Percentiles rank a stretch among this genome's conserved stretches.
Conservation (phyloP, 2,888 invertebrate genomes). For the Pammene fasciana region DNA sequence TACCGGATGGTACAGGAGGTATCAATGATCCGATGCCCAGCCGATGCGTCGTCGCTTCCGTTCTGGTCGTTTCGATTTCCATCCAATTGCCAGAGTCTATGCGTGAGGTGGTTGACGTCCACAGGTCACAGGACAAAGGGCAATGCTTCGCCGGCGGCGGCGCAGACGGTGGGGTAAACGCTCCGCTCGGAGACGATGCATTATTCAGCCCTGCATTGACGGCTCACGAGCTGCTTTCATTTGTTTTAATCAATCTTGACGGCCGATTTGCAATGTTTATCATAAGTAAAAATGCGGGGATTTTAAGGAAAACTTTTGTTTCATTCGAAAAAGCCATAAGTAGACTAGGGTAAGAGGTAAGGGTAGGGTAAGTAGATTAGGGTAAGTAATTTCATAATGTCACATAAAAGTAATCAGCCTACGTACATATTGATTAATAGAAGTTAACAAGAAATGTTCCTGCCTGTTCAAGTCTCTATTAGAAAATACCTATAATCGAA, state of each 20-base stretch:
- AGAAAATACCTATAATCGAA: no score
- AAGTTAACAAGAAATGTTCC: no score
- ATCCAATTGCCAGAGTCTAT: constrained; percentile 37
- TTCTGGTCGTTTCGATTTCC: constrained; percentile 31
- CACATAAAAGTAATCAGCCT: no score
- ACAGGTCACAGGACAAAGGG: constrained; percentile 43
- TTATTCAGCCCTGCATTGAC: constrained; percentile 72
- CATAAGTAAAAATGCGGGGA: constrained; percentile 16
- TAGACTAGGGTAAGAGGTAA: no score
- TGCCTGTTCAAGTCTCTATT: no score
- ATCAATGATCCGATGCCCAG: not conserved
- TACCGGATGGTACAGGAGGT: not conserved
- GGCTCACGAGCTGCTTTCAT: constrained; percentile 51
- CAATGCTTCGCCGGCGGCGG: constrained; percentile 47
- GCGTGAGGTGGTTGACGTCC: constrained; percentile 34
- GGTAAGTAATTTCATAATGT: no score
- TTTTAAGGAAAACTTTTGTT: constrained; percentile 28
- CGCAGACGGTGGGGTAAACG: constrained; percentile 74
- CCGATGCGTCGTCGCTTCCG: constrained; percentile 19
- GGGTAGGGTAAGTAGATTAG: no score
- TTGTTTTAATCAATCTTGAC: constrained; percentile 48
- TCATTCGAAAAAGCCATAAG: not conserved
- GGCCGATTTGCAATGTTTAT: constrained; percentile 49
- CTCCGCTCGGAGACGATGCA: constrained; percentile 59
- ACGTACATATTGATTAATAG: no score